phyloP scores from a whole-genome alignment of 2,797 vertebrate genomes.

The Melanotaenia boesemani region DNA sequence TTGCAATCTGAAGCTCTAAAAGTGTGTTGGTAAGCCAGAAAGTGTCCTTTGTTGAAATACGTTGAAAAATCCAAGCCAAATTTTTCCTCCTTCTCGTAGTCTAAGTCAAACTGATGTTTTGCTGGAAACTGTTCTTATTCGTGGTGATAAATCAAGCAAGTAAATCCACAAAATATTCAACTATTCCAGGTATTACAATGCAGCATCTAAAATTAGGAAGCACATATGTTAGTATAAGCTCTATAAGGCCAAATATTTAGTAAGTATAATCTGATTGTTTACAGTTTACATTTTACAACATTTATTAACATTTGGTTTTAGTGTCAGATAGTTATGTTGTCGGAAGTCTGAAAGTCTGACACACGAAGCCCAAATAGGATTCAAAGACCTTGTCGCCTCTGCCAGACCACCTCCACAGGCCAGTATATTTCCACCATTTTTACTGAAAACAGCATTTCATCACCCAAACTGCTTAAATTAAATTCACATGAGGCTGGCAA shows the following conservation, averaged over 20 bases:
- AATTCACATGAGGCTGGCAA: slow-evolving; percentile 51
- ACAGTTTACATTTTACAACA: slow-evolving; percentile 39
- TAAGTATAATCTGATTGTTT: slow-evolving; percentile 18
- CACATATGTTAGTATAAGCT: slow-evolving; percentile 2
- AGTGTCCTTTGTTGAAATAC: not conserved
- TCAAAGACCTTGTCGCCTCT: slow-evolving; percentile 36
- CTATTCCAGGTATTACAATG: not conserved
- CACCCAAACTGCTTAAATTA: slow-evolving; percentile 39
- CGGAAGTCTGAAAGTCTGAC: slow-evolving; percentile 52
- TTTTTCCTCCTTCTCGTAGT: not conserved
- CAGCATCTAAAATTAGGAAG: not conserved
- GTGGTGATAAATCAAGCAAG: not conserved
- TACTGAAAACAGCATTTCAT: slow-evolving; percentile 46
- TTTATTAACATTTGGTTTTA: slow-evolving; percentile 32
- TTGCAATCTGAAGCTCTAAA: not conserved
- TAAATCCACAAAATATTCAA: not conserved
- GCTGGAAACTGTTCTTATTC: not conserved
- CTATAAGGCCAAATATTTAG: not conserved
- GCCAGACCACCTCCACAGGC: slow-evolving; percentile 54
- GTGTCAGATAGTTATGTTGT: slow-evolving; percentile 48
- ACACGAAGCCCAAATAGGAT: slow-evolving; percentile 39
- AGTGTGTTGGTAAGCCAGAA: not conserved
- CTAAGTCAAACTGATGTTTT: not conserved
- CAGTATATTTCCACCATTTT: slow-evolving; percentile 37
- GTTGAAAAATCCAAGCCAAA: not conserved